Base-by-base conservation (phyloP, 2,113 vertebrate genomes). In the Xiphophorus hellerii region DNA sequence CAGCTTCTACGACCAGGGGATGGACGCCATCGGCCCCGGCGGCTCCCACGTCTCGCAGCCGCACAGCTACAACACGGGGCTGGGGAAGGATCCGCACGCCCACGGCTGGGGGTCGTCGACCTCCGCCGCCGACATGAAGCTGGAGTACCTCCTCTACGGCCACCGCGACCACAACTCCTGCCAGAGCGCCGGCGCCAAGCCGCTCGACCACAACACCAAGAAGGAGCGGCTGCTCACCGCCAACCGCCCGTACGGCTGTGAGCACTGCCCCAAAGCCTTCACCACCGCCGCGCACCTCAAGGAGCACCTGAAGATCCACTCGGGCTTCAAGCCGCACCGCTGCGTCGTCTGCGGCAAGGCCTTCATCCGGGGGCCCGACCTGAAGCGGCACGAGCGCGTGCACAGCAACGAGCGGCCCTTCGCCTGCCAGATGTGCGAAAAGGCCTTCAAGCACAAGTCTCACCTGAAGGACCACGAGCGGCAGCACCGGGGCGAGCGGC, bases 391-490 rank as follows among this genome's bases (percentile, higher is more conserved):
- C 0, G 98, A 99, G 89, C 76, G 98, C 39, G 98, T 99, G 33
- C 98, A 99, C 93, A 99, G 97, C 91, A 99, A 99, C 29, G 98
- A 99, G 91, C 93, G 98, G 54, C 98, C 98, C 0, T 99, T 99
- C 22, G 96, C 95, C 0, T 99, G 98, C 81, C 98, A 99, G 71
- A 96, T 99, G 95, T 99, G 98, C 29, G 98, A 99, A 90, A 99
- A 99, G 88, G 98, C 98, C 77, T 99, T 99, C 93, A 99, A 99
- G 89, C 98, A 99, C 94, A 99, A 99, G 94, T 99, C 98, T 13
- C 98, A 99, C 92, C 96, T 99, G 91, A 99, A 99, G 88, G 98
- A 99, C 92, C 98, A 99, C 4, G 98, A 99, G 82, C 94, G 98
- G 84, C 95, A 98, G 78, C 98, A 99, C 88, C 87, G 98, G 71